A percentile compares a stretch with the other conserved stretches of the same genome.
phyloP scores from a whole-genome alignment of 2,113 vertebrate species.

The Procavia capensis region DNA sequence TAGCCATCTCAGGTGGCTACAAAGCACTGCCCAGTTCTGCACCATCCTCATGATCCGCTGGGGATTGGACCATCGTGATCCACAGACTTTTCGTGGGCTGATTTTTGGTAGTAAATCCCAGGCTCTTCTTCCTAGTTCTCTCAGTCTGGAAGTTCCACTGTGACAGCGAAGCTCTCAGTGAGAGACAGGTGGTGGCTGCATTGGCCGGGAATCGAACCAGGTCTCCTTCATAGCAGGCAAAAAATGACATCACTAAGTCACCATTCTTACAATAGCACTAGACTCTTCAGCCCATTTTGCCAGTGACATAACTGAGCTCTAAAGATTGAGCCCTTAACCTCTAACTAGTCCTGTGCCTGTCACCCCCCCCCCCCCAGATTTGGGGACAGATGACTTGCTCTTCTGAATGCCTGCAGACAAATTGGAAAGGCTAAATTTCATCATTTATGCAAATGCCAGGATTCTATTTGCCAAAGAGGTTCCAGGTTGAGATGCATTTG shows the following conservation, averaged over 20 bases:
- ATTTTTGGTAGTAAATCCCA: background rate
- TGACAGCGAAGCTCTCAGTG: background rate
- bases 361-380: background rate
- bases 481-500: constrained; percentile 72
- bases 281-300: background rate
- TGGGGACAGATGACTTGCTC: background rate
- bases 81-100: background rate
- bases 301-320: background rate
- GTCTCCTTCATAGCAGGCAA: background rate
- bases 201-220: background rate
- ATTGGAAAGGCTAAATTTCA: constrained; percentile 56
- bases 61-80: background rate
- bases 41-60: background rate
- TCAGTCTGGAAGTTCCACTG: background rate
- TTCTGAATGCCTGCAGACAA: background rate
- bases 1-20: background rate
- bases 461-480: constrained; percentile 21
- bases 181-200: background rate
- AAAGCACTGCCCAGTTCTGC: background rate
- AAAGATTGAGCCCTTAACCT: background rate
- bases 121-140: background rate
- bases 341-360: no score
- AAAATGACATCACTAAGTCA: background rate
- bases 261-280: background rate
- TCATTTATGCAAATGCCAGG: constrained; percentile 71